These are phyloP conservation scores for Arenaria interpres DNA, from an alignment of 2,113 vertebrate species.

Conservation along the genomic window DNA sequence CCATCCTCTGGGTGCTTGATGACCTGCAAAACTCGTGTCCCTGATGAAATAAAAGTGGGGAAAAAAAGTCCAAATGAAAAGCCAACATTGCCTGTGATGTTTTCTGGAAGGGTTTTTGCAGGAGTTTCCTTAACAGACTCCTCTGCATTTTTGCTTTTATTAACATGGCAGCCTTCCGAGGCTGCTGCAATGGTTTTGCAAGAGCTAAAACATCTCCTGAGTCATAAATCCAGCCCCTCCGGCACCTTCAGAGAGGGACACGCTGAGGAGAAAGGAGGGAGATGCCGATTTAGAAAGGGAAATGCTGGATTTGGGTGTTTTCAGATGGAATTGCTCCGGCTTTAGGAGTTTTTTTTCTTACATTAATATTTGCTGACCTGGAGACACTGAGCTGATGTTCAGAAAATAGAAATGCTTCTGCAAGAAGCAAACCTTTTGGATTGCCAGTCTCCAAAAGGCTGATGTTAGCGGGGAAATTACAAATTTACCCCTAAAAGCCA, in stretches of 20 bases:
- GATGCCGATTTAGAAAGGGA: not conserved
- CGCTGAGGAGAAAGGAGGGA: not conserved
- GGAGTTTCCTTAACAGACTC: conserved; percentile 69
- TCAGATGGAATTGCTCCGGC: not conserved
- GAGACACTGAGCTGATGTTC: fast-evolving
- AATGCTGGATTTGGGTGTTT: not conserved
- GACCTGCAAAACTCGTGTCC: not conserved
- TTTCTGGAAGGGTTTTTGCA: conserved; percentile 28
- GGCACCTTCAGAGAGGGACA: not conserved
- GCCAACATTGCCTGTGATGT: not conserved
- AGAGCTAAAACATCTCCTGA: not conserved
- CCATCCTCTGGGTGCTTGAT: fast-evolving
- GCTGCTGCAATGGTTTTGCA: conserved; percentile 13
- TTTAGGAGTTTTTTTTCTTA: not conserved
- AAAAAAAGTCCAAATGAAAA: not conserved
- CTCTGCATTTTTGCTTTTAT: conserved; percentile 73
- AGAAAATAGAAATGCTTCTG: not conserved
- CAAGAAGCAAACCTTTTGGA: not conserved
- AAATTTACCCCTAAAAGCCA: not conserved
- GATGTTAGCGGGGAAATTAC: not conserved
- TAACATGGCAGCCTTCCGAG: conserved; percentile 69
- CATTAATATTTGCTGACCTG: not conserved
- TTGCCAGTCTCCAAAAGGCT: fast-evolving
- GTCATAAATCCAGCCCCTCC: not conserved
- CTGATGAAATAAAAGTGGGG: fast-evolving